phyloP scores from a whole-genome alignment of 2,113 vertebrate species.

The Nothobranchius kuhntae region DNA sequence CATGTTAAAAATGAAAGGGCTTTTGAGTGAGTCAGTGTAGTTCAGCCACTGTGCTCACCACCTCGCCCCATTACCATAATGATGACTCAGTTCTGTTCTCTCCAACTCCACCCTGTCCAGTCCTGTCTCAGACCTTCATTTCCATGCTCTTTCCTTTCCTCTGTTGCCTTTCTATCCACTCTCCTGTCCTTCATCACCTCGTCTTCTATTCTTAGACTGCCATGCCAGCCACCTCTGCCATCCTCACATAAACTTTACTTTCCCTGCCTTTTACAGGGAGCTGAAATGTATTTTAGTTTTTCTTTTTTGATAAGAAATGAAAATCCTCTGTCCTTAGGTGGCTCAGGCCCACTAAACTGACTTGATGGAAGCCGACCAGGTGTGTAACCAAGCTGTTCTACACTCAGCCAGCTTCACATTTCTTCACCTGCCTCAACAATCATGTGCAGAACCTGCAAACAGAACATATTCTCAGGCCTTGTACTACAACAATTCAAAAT shows the following conservation, averaged over 20 bases:
- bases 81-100: slow-evolving; percentile 70
- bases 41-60: slow-evolving; percentile 22
- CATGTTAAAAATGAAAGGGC: slow-evolving; percentile 49
- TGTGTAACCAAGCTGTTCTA: slow-evolving; percentile 47
- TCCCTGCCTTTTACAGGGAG: slow-evolving; percentile 7
- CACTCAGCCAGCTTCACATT: slow-evolving; percentile 23
- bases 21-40: slow-evolving; percentile 62
- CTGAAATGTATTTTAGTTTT: slow-evolving; percentile 2
- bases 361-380: slow-evolving; percentile 31
- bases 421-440: slow-evolving; percentile 19
- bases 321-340: slow-evolving; percentile 38
- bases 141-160: slow-evolving; percentile 26
- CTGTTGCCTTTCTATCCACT: slow-evolving; percentile 26
- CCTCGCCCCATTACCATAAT: slow-evolving; percentile 58
- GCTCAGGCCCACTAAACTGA: slow-evolving; percentile 28
- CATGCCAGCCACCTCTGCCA: slow-evolving; percentile 39
- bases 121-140: slow-evolving; percentile 35
- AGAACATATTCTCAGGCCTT: slow-evolving; percentile 45
- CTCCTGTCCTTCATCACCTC: slow-evolving; percentile 54
- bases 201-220: slow-evolving; percentile 56
- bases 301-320: slow-evolving; percentile 12
- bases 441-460: slow-evolving; percentile 49
- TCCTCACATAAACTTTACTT: slow-evolving; percentile 11
- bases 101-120: slow-evolving; percentile 44
- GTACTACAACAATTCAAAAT: slow-evolving; percentile 14